A percentile compares a stretch with the other conserved stretches of the same genome.
Conservation (phyloP, 2,797 vertebrate genomes). For the Acanthurus lineatus region DNA sequence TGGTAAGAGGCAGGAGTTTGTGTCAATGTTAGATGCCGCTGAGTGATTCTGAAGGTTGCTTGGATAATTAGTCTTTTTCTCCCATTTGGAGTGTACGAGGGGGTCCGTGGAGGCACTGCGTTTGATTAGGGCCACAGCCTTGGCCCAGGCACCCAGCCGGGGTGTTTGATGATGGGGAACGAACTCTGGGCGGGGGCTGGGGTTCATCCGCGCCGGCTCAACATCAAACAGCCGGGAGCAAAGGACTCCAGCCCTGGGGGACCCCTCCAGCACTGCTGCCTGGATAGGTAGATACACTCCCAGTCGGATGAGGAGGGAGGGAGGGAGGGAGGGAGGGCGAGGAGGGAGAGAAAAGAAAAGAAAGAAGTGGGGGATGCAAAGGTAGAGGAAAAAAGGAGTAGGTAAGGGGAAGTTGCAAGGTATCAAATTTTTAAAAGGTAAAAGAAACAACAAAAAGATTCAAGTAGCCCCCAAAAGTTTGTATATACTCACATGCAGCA, state of each 20-base stretch:
- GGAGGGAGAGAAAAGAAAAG: not conserved
- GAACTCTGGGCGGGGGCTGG: slow-evolving; percentile 73
- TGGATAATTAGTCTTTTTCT: slow-evolving; percentile 77
- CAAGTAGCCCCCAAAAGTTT: slow-evolving; percentile 5
- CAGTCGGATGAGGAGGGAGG: slow-evolving; percentile 32
- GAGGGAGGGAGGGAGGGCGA: not conserved
- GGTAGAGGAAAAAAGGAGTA: not conserved
- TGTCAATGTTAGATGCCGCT: slow-evolving; percentile 52
- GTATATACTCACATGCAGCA: fast-evolving
- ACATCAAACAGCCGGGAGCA: slow-evolving; percentile 83
- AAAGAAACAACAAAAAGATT: not conserved
- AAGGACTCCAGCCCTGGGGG: slow-evolving; percentile 79
- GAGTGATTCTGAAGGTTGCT: slow-evolving; percentile 77
- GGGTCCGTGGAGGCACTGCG: slow-evolving; percentile 67
- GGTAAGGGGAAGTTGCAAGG: not conserved
- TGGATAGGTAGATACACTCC: slow-evolving; percentile 74
- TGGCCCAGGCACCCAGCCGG: slow-evolving; percentile 75
- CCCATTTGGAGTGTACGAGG: slow-evolving; percentile 61
- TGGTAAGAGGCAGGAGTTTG: slow-evolving; percentile 60
- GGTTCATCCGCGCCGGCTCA: slow-evolving; percentile 74
- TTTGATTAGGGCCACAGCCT: slow-evolving; percentile 83
- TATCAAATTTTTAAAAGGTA: slow-evolving; percentile 1
- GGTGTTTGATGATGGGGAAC: slow-evolving; percentile 77
- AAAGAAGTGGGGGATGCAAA: not conserved
- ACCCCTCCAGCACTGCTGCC: slow-evolving; percentile 71